phyloP scores from a whole-genome alignment of 2,888 invertebrate genomes.

The Caenorhabditis sulstoni region DNA sequence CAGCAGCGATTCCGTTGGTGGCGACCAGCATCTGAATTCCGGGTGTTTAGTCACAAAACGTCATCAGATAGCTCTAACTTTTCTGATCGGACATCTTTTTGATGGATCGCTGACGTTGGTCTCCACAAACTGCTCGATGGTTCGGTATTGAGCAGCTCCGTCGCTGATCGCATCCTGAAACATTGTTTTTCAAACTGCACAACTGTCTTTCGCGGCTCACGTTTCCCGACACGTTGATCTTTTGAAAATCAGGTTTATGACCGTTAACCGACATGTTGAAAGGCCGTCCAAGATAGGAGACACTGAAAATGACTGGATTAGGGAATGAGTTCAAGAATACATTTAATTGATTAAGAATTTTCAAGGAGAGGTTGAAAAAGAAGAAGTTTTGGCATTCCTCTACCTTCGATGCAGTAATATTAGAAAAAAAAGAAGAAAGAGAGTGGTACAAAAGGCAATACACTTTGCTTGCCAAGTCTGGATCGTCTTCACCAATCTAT shows the following conservation, averaged over 20 bases:
- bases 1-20: constrained; percentile 80
- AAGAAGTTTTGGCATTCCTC: no score
- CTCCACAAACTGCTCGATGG: constrained; percentile 73
- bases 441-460: constrained; percentile 5
- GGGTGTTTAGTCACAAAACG: no score
- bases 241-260: constrained; percentile 51
- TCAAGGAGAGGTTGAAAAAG: no score
- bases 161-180: constrained; percentile 59
- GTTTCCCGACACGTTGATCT: constrained; percentile 46
- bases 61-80: constrained; percentile 55
- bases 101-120: constrained; percentile 63
- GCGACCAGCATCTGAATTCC: constrained; percentile 79
- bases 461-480: constrained; percentile 17
- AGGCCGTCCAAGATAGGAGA: constrained; percentile 55
- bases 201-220: constrained; percentile 10
- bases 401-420: neutral
- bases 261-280: constrained; percentile 59
- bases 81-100: constrained; percentile 73
- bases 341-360: no score
- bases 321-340: no score
- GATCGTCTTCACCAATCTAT: constrained; percentile 12
- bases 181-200: neutral
- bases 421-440: constrained; percentile 12
- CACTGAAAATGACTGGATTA: constrained; percentile 31
- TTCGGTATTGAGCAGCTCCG: constrained; percentile 49